phyloP scores from a whole-genome alignment of 2,113 vertebrate genomes.

The Tetraodon nigroviridis region DNA sequence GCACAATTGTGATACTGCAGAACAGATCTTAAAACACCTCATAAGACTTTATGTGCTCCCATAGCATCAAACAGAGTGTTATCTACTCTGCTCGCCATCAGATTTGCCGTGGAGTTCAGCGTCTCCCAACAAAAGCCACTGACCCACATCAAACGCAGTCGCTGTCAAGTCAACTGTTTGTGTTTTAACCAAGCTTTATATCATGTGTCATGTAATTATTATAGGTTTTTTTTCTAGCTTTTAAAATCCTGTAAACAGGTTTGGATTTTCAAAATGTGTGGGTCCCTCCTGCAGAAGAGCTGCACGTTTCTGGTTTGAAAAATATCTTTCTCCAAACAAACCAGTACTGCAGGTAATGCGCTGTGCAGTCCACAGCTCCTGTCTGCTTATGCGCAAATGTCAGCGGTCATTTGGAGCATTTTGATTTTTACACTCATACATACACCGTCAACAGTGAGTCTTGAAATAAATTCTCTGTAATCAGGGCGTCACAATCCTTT shows the following conservation, averaged over 20 bases:
- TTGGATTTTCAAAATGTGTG: conserved; percentile 26
- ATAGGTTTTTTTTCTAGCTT: conserved; percentile 22
- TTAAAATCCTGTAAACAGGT: conserved; percentile 21
- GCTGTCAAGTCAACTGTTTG: conserved; percentile 42
- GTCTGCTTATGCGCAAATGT: conserved; percentile 26
- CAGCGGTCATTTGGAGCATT: conserved; percentile 29
- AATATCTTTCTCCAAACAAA: conserved; percentile 40
- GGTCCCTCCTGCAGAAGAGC: conserved; percentile 32
- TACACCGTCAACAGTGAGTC: background rate
- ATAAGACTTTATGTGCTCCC: conserved; percentile 13
- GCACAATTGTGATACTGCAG: conserved; percentile 1
- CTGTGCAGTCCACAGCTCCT: conserved; percentile 29
- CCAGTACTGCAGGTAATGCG: conserved; percentile 39
- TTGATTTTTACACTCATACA: conserved; percentile 12
- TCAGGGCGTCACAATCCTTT: conserved; percentile 16
- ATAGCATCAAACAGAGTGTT: conserved; percentile 11
- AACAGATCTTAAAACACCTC: background rate
- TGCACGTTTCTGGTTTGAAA: conserved; percentile 44
- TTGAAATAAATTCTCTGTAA: conserved; percentile 11
- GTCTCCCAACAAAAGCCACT: conserved; percentile 44
- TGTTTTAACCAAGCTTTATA: conserved; percentile 35
- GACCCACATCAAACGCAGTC: conserved; percentile 56
- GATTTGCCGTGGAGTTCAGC: too few relatives aligned
- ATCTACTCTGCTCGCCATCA: conserved; percentile 21
- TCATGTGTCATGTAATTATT: conserved; percentile 38